Base-by-base conservation (phyloP, 37 sponge, comb jelly and placozoan genomes). In the Halisarca cf. caerulea region DNA sequence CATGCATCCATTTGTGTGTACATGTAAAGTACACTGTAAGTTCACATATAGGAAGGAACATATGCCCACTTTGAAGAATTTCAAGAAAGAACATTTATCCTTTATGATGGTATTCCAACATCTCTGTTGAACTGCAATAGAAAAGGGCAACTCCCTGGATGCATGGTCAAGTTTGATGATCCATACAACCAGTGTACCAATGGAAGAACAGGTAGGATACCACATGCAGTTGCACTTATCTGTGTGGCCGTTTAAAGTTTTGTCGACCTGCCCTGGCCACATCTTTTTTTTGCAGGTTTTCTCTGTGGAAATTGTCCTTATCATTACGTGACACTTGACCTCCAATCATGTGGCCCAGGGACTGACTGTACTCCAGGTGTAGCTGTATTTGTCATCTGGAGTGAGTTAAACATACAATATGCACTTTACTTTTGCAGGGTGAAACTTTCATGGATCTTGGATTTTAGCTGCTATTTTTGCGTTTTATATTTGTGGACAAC, bases 111-210 rank as follows among this genome's bases (percentile, higher is more conserved):
- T 23, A 84, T 87, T 4, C 90, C 78, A 53, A 80, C 88, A 18
- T 84, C 86, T n/a, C 87, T 81, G 53, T 71, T 93, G 33, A 54
- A 0, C 43, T 93, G 93, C 33, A 7, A 27, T 0, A 59, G 43
- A 1, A 84, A 84, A 53, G 93, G 90, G 20, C 11, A 87, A 17
- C 70, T 93, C 21, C 88, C 90, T 0, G 93, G 93, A 2, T 93
- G 93, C 58, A 66, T 73, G 27, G 89, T 90, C 51, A n/a, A 87
- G 71, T 93, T 93, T 89, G 93, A 93, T 59, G 36, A 84, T 47
- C 58, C 27, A 20, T 78, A 83, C 33, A 40, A 14, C 0, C 93
- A 89, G 55, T 93, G 93, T 73, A 27, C 58, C 2, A 27, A 25
- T 41, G 90, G 90, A n/a, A 89, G 93, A 61, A 62, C 8, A 55